These are phyloP conservation scores for Thymelicus sylvestris DNA, from an alignment of 2,888 invertebrate genomes.

Conservation along the genomic window DNA sequence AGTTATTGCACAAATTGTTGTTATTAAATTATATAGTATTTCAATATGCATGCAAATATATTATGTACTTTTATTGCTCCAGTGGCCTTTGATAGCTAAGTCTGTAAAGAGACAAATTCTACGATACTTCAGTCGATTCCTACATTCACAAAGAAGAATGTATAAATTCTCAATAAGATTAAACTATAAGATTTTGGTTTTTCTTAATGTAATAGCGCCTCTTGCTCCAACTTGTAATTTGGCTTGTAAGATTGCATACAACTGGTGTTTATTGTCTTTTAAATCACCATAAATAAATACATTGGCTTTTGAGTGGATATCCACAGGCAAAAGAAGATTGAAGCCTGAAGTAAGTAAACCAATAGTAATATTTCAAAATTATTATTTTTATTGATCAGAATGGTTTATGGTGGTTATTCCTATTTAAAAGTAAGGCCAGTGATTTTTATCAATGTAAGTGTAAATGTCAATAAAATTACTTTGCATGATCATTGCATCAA, in stretches of 20 bases:
- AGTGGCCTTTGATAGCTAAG: no score
- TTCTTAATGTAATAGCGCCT: not conserved
- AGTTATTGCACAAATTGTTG: no score
- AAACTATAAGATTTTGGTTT: not conserved
- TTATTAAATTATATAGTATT: no score
- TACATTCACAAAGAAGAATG: not conserved
- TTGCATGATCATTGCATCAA: slow-evolving; percentile 23
- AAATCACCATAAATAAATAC: slow-evolving; percentile 18
- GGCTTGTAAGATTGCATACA: slow-evolving; percentile 18
- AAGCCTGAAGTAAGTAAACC: no score
- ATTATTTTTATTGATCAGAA: no score
- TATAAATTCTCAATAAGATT: no score
- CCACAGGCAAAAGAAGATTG: no score
- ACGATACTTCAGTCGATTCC: no score
- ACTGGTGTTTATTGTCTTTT: slow-evolving; percentile 8
- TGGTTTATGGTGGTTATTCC: slow-evolving; percentile 22
- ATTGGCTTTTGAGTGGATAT: not conserved
- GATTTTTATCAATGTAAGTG: slow-evolving; percentile 3
- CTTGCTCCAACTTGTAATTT: not conserved
- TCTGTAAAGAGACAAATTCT: no score
- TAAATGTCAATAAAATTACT: not conserved
- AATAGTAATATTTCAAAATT: no score
- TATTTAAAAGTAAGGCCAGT: not conserved
- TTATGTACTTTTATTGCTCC: no score
- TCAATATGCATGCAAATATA: no score